Conservation (phyloP, 2,113 vertebrate genomes). For the Sinocyclocheilus rhinocerous region DNA sequence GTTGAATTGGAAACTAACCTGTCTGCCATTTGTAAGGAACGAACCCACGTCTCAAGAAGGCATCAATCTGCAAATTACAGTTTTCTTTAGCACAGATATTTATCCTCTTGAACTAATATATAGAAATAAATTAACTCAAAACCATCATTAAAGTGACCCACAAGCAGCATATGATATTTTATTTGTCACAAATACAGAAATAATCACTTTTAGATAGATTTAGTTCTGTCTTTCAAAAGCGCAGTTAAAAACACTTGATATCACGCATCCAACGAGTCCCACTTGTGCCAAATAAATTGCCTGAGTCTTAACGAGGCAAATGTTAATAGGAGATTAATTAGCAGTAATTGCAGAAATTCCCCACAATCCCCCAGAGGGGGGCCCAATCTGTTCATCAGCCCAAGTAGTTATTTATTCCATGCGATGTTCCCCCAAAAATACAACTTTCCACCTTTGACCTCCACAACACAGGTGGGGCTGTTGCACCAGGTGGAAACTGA, state of each 20-base stretch:
- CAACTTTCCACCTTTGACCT: conserved; percentile 66
- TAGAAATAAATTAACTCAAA: background rate
- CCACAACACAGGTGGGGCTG: conserved; percentile 57
- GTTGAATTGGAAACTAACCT: background rate
- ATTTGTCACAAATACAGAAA: conserved; percentile 7
- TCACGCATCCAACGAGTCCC: conserved; percentile 71
- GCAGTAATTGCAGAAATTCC: conserved; percentile 86
- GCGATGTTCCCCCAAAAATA: conserved; percentile 70
- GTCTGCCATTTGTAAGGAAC: background rate
- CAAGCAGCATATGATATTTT: background rate
- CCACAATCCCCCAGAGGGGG: conserved; percentile 82
- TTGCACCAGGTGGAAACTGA: conserved; percentile 50
- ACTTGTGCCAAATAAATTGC: conserved; percentile 78
- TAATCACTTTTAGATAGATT: conserved; percentile 10
- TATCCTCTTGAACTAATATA: background rate
- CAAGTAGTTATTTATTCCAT: conserved; percentile 82
- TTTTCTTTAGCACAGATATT: background rate
- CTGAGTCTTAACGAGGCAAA: conserved; percentile 83
- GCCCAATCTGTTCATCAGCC: conserved; percentile 82
- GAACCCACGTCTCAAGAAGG: background rate
- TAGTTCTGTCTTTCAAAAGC: conserved; percentile 23
- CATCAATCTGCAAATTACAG: background rate
- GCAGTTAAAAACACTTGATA: conserved; percentile 52
- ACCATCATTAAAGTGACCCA: background rate
- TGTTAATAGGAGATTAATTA: conserved; percentile 90